phyloP scores from a whole-genome alignment of 2,113 vertebrate genomes.

The Glaucidium brasilianum region DNA sequence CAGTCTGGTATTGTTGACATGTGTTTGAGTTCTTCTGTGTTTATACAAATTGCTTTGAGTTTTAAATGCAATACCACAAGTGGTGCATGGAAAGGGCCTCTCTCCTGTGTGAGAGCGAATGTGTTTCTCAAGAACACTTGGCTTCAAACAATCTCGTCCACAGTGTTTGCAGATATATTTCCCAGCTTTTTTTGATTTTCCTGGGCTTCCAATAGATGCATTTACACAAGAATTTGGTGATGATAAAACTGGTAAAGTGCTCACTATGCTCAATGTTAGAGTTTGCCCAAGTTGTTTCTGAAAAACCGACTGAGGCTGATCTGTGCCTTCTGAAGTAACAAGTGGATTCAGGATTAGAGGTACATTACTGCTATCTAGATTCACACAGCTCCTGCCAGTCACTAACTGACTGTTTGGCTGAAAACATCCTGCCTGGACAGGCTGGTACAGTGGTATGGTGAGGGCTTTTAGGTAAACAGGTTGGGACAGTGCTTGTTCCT shows the following conservation, averaged over 20 bases:
- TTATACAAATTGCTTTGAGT: conserved; percentile 98
- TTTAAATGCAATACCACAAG: conserved; percentile 93
- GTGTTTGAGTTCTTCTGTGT: conserved; percentile 92
- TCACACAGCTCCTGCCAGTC: background rate
- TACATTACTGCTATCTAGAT: conserved; percentile 20
- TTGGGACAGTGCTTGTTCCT: conserved; percentile 69
- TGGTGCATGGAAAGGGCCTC: conserved; percentile 89
- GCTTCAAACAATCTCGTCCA: conserved; percentile 93
- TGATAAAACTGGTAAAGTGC: conserved; percentile 76
- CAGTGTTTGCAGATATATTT: conserved; percentile 91
- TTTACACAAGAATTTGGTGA: conserved; percentile 47
- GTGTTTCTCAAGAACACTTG: conserved; percentile 96
- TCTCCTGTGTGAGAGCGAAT: conserved; percentile 96
- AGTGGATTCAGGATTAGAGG: conserved; percentile 72
- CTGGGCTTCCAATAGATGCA: conserved; percentile 21
- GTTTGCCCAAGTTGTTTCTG: conserved; percentile 76
- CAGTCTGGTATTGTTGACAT: conserved; percentile 80
- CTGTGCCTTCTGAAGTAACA: conserved; percentile 10
- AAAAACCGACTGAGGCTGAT: background rate
- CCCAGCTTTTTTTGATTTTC: conserved; percentile 79
- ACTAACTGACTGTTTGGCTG: conserved; percentile 41
- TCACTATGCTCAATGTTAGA: conserved; percentile 83
- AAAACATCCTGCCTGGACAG: conserved; percentile 56
- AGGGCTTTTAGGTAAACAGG: conserved; percentile 85
- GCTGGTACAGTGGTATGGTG: conserved; percentile 75